Percentiles rank a stretch among this genome's conserved stretches.
Conservation (phyloP, 2,888 invertebrate genomes). For the Leucoma salicis region DNA sequence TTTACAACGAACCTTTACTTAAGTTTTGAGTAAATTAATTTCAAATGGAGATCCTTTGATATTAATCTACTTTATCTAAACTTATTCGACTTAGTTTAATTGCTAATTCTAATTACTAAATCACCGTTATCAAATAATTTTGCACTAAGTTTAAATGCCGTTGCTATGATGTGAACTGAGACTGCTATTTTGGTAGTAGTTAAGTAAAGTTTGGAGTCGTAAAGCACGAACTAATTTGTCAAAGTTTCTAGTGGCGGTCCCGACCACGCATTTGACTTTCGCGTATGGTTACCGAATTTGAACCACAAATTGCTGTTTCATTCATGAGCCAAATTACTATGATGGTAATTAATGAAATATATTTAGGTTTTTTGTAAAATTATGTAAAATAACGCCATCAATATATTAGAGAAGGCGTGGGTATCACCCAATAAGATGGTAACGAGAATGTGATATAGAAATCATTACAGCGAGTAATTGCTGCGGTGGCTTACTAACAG, state of each 20-base stretch:
- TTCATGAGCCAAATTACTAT: no score
- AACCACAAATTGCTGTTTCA: conserved; percentile 3
- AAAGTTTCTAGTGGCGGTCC: conserved; percentile 56
- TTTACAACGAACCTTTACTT: neutral
- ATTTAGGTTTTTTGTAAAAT: no score
- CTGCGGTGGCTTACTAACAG: no score
- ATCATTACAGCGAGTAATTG: no score
- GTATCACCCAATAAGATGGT: no score
- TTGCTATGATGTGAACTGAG: conserved; percentile 27
- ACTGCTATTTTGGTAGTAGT: conserved; percentile 36
- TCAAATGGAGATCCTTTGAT: neutral
- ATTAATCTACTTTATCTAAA: neutral
- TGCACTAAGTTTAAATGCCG: conserved; percentile 15
- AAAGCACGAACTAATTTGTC: conserved; percentile 74
- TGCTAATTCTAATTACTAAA: neutral
- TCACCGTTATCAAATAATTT: conserved; percentile 8
- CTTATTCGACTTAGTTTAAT: neutral
- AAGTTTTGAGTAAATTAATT: neutral
- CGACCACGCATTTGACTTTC: conserved; percentile 31
- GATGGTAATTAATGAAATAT: no score
- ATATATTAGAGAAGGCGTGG: no score
- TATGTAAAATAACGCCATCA: no score
- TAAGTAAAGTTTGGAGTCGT: conserved; percentile 57
- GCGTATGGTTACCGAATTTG: conserved; percentile 24
- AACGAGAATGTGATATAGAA: no score